Evolutionary conservation across 2,888 invertebrate genomes (phyloP).

Genomic region (Villa cingulata): DNA sequence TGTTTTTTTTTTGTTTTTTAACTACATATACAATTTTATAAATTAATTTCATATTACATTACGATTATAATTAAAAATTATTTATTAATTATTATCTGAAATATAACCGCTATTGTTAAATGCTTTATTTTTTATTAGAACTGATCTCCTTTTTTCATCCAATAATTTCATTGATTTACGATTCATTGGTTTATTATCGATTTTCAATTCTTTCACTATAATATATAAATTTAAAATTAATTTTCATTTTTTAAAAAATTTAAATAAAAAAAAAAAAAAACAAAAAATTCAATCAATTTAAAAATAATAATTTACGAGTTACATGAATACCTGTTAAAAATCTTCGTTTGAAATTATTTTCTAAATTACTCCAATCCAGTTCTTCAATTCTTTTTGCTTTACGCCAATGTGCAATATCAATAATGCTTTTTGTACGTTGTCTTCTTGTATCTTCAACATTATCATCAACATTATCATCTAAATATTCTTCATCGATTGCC

Average conservation of each 20-base stretch:
- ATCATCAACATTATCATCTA: constrained; percentile 11
- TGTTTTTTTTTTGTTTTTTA: too few species aligned
- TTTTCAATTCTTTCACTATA: constrained; percentile 20
- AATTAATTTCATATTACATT: too few species aligned
- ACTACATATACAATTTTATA: too few species aligned
- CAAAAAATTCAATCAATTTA: too few species aligned
- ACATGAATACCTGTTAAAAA: background rate
- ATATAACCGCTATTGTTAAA: too few species aligned
- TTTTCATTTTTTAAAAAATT: background rate
- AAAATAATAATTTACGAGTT: background rate
- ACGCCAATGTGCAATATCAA: constrained; percentile 27
- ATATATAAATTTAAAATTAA: too few species aligned
- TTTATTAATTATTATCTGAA: too few species aligned
- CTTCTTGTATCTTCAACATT: constrained; percentile 18
- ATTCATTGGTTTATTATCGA: constrained; percentile 27
- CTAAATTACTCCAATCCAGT: constrained; percentile 32
- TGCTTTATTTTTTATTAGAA: too few species aligned
- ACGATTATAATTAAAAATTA: too few species aligned
- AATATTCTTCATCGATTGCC: constrained; percentile 2
- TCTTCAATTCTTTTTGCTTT: constrained; percentile 21
- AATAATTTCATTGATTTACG: constrained; percentile 25
- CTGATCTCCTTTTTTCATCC: constrained; percentile 7
- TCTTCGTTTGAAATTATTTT: constrained; percentile 27
- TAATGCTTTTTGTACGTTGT: constrained; percentile 25
- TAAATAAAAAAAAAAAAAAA: background rate